A percentile compares a stretch with the other conserved stretches of the same genome.
These are phyloP conservation scores for Entelurus aequoreus DNA, from an alignment of 2,113 vertebrate species.

Conservation along the genomic window DNA sequence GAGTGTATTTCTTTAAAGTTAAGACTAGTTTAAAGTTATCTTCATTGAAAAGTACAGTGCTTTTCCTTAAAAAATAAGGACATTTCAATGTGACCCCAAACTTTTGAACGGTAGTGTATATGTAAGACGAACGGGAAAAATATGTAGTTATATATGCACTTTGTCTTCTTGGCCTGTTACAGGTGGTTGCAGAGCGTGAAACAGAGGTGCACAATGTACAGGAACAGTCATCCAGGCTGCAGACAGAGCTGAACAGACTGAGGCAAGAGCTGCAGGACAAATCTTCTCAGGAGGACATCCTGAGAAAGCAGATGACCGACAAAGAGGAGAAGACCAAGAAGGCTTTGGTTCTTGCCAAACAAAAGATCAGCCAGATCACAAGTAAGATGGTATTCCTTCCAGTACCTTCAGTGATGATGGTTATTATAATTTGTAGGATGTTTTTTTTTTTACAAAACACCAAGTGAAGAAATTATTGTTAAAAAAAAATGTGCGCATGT, in stretches of 20 bases:
- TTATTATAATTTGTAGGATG: not conserved
- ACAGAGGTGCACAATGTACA: conserved; percentile 77
- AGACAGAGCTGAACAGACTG: conserved; percentile 79
- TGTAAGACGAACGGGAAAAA: no score
- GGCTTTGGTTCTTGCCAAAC: conserved; percentile 83
- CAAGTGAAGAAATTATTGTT: not conserved
- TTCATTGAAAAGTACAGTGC: no score
- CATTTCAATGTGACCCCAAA: no score
- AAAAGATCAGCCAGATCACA: conserved; percentile 85
- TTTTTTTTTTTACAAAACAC: not conserved
- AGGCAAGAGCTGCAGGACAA: conserved; percentile 90
- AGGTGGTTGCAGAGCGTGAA: conserved; percentile 85
- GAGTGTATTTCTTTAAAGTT: no score
- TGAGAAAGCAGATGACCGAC: conserved; percentile 85
- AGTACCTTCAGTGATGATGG: not conserved
- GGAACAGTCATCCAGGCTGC: conserved; percentile 80
- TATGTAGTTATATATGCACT: not conserved
- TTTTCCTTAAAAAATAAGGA: no score
- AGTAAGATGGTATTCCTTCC: conserved; percentile 55
- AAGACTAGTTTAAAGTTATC: no score
- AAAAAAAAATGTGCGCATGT: no score
- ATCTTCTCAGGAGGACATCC: conserved; percentile 78
- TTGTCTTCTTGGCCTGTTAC: conserved; percentile 4
- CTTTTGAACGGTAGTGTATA: no score
- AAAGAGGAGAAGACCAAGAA: conserved; percentile 96